Conservation (phyloP, 1,140 invertebrate species). For the Caerostris darwini region DNA sequence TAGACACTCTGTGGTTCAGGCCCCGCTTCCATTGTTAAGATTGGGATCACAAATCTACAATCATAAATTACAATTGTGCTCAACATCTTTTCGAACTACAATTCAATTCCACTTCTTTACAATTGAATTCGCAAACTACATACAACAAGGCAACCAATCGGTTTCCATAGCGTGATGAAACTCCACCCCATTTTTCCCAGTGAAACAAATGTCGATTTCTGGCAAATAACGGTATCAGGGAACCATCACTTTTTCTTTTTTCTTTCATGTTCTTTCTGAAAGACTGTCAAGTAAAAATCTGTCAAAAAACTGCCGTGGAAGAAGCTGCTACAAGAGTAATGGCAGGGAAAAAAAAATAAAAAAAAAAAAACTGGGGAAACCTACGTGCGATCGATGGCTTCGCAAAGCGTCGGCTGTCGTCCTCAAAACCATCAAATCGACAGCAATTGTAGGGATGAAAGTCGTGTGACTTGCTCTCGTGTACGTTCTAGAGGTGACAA, state of each 20-base stretch:
- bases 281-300: slow-evolving; percentile 31
- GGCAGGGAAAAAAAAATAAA: background rate
- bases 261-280: background rate
- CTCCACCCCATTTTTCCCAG: background rate
- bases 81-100: no score
- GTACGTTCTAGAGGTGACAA: slow-evolving; percentile 19
- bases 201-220: slow-evolving; percentile 14
- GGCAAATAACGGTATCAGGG: slow-evolving; percentile 18
- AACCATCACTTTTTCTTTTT: background rate
- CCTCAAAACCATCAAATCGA: slow-evolving; percentile 31
- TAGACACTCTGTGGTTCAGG: no score
- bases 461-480: slow-evolving; percentile 31
- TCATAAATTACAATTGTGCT: no score
- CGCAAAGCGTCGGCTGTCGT: background rate
- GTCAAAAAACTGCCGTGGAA: background rate
- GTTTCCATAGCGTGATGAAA: background rate
- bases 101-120: no score
- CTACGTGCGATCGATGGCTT: slow-evolving; percentile 31
- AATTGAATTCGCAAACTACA: no score
- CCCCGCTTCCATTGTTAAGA: no score
- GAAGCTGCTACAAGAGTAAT: background rate
- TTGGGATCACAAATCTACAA: no score
- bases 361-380: background rate
- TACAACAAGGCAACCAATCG: background rate
- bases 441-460: slow-evolving; percentile 54